Evolutionary conservation across 2,888 invertebrate species (phyloP), one percentile per base, ranked within the genome.

Genomic region (Heliconius ethilla): DNA sequence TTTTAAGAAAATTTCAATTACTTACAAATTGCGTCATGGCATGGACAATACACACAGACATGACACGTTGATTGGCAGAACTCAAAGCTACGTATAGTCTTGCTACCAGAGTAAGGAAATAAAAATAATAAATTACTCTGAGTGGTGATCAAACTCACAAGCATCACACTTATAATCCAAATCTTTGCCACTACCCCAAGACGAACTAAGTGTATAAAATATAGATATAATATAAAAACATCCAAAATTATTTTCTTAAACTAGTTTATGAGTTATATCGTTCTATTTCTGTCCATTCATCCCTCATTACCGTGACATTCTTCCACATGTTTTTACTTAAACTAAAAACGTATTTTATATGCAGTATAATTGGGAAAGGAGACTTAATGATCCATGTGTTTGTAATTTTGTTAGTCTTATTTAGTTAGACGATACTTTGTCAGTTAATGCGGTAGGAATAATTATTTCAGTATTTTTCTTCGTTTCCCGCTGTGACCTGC

Each of bases 311-410:
- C 66, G 66, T 76, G 70, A 76, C 76, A 66, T 66, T 55, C 65
- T 59, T 59, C 55, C 83, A 83, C 77, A 78, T 83, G 83, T 80
- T 81, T 78, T 81, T 80, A 80, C 80, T 81, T 82, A 82, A 80
- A 78, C 74, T 74, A 78, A 73, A 73, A 80, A 65, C 69, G 78
- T 76, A 77, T 76, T 80, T 77, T 76, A 81, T 66, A 76, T 81
- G 75, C 29, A 73, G 70, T 73, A 65, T 80, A 65, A 82, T 80
- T 79, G 81, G 79, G 77, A 76, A 70, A 55, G 59, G 69, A 75
- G 78, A 70, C 74, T 77, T 77, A 73, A 79, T 79, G 76, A 75
- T 75, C 79, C 83, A 79, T 78, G 75, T 82, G 83, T 75, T 79
- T 70, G 79, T 79, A 82, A 82, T 83, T 83, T 75, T 80, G 77